Conservation (phyloP, 2,113 vertebrate species). For the Coreoperca whiteheadi region DNA sequence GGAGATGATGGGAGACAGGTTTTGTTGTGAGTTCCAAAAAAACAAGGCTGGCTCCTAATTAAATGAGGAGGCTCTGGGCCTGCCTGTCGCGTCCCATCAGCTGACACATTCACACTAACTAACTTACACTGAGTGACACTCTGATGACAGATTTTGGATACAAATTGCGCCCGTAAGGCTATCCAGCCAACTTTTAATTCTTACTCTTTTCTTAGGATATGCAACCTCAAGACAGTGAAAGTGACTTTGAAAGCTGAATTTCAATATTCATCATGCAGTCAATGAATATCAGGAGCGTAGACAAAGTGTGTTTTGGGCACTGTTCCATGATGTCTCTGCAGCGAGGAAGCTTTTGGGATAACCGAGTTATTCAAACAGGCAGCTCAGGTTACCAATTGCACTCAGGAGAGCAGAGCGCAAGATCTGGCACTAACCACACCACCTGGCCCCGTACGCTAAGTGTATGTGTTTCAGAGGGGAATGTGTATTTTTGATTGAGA, state of each 20-base stretch:
- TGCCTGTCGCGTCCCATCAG: slow-evolving; percentile 57
- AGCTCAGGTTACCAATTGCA: slow-evolving; percentile 80
- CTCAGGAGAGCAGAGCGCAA: slow-evolving; percentile 77
- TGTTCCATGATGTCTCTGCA: slow-evolving; percentile 57
- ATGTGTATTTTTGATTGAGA: slow-evolving; percentile 53
- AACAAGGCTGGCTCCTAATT: slow-evolving; percentile 61
- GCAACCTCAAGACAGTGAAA: slow-evolving; percentile 43
- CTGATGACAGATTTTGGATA: slow-evolving; percentile 54
- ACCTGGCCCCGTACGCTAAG: slow-evolving; percentile 61
- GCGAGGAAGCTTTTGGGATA: slow-evolving; percentile 73
- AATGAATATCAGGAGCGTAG: slow-evolving; percentile 39
- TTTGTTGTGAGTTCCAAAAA: slow-evolving; percentile 46
- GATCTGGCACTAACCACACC: slow-evolving; percentile 75
- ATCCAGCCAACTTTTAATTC: slow-evolving; percentile 38
- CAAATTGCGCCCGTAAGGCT: slow-evolving; percentile 33
- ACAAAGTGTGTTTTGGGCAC: slow-evolving; percentile 63
- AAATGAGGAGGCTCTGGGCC: slow-evolving; percentile 60
- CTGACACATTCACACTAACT: slow-evolving; percentile 49
- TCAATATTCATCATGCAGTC: slow-evolving; percentile 36
- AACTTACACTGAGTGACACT: slow-evolving; percentile 42
- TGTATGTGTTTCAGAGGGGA: slow-evolving; percentile 21
- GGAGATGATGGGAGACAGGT: slow-evolving; percentile 31
- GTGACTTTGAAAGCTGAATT: slow-evolving; percentile 59
- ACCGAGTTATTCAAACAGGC: slow-evolving; percentile 78
- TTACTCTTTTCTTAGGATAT: slow-evolving; percentile 31